Evolutionary conservation across 2,113 vertebrate species (phyloP).

Genomic region (Thymallus thymallus): DNA sequence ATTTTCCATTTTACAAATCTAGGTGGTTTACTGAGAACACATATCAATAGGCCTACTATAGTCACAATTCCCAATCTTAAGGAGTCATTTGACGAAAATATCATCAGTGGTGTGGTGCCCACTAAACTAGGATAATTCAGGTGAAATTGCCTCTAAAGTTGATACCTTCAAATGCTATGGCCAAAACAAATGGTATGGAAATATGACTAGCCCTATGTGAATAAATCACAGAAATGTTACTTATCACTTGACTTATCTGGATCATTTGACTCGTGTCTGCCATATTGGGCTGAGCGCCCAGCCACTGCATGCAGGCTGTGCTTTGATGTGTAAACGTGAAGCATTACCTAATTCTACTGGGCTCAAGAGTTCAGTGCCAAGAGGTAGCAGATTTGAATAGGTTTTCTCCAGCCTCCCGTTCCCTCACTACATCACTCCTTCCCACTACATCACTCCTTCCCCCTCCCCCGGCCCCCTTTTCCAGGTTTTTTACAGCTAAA

Average conservation of each 20-base stretch:
- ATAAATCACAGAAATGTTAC: conserved; percentile 6
- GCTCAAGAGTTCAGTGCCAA: conserved; percentile 12
- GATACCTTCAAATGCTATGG: no score
- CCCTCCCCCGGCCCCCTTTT: conserved; percentile 18
- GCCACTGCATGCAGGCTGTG: neutral
- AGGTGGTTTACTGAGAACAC: no score
- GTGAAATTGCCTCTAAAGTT: no score
- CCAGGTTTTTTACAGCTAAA: conserved; percentile 35
- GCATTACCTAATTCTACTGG: conserved; percentile 42
- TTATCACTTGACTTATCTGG: neutral
- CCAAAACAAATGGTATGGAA: no score
- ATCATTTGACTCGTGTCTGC: neutral
- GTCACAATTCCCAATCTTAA: neutral
- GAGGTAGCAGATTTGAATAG: conserved; percentile 5
- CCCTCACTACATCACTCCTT: neutral
- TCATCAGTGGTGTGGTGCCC: no score
- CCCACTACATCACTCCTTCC: no score
- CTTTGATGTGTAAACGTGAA: neutral
- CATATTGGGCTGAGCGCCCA: neutral
- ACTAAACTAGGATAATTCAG: no score
- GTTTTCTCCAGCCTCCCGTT: conserved; percentile 9
- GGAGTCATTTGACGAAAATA: no score
- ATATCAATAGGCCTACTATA: neutral
- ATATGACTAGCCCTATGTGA: neutral
- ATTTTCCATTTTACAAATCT: no score